phyloP scores from a whole-genome alignment of 2,888 invertebrate species.

The Lordiphosa fenestrarum region DNA sequence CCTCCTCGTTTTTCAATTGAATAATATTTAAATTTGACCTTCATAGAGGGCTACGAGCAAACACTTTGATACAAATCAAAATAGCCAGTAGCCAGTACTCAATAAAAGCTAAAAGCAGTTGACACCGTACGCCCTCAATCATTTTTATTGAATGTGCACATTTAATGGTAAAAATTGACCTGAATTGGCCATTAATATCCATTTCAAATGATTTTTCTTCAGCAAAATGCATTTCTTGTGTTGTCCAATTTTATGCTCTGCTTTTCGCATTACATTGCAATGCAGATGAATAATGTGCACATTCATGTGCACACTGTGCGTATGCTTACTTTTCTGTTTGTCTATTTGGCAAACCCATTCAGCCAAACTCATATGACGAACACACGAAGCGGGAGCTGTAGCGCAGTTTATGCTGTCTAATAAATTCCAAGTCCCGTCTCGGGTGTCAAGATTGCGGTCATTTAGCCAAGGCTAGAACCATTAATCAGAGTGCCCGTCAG shows the following conservation, averaged over 20 bases:
- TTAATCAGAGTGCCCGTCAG: slow-evolving; percentile 44
- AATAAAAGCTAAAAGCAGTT: too few species aligned
- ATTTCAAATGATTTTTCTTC: too few species aligned
- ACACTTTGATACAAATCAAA: too few species aligned
- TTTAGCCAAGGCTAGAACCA: slow-evolving; percentile 43
- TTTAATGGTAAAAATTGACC: too few species aligned
- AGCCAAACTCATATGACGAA: slow-evolving; percentile 6
- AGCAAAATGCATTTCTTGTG: slow-evolving; percentile 18
- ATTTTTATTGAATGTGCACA: too few species aligned
- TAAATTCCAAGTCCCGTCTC: slow-evolving; percentile 55
- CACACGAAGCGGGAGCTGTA: too few species aligned
- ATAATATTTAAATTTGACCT: too few species aligned
- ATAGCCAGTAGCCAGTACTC: too few species aligned
- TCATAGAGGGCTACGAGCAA: too few species aligned
- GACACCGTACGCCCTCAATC: too few species aligned
- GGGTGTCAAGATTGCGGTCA: slow-evolving; percentile 65
- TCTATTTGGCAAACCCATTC: slow-evolving; percentile 7
- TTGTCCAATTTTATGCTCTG: neutral
- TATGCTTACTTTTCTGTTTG: slow-evolving; percentile 36
- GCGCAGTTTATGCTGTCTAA: slow-evolving; percentile 44
- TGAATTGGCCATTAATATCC: too few species aligned
- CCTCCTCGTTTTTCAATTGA: too few species aligned
- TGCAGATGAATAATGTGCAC: slow-evolving; percentile 53
- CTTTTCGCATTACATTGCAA: neutral
- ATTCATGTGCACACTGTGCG: slow-evolving; percentile 48